Base-by-base conservation (phyloP, 2,797 vertebrate genomes). In the Pipistrellus kuhlii region DNA sequence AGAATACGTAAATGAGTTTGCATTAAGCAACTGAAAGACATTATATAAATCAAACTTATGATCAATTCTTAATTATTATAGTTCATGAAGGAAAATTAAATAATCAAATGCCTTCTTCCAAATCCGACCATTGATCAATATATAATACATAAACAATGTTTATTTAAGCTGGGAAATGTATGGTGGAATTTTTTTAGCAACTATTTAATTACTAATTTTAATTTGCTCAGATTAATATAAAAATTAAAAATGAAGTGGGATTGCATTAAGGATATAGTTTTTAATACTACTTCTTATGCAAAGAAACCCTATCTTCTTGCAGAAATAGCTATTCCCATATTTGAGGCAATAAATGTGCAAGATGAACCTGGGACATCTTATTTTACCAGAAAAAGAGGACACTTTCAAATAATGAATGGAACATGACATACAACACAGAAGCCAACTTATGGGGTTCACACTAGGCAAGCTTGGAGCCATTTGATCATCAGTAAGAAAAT, bases 221-320 rank as follows among this genome's bases (percentile, higher is more conserved):
- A 30, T 85, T 90, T 88, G 14, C 32, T 62, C 51, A 81, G 27
- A 59, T 87, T 57, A 87, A 90, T 30, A 44, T 32, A 71, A 18
- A 92, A 90, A 77, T 90, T 80, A 72, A 90, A 95, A 76, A 32
- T 83, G 15, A 59, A 78, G 27, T 80, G 38, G 5, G 2, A 62
- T 57, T 87, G 10, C 46, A 84, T 6, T 14, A 32, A 66, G 27
- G 48, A 66, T 75, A 75, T 27, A 68, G 27, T 68, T 76, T 81
- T 13, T 69, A 81, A 48, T 73, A 62, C 17, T 82, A 62, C 73
- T 62, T 93, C 46, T 7, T 51, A 21, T 23, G 14, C 14, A 66
- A 59, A 53, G 3, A 38, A 92, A 57, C 0, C 3, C 77, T 12
- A 23, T 51, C 9, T 76, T 4, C 8, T 59, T 71, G 8, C 51